A percentile compares a stretch with the other conserved stretches of the same genome.
Evolutionary conservation across 2,113 vertebrate species (phyloP).

Genomic region (Ceratotherium simum): DNA sequence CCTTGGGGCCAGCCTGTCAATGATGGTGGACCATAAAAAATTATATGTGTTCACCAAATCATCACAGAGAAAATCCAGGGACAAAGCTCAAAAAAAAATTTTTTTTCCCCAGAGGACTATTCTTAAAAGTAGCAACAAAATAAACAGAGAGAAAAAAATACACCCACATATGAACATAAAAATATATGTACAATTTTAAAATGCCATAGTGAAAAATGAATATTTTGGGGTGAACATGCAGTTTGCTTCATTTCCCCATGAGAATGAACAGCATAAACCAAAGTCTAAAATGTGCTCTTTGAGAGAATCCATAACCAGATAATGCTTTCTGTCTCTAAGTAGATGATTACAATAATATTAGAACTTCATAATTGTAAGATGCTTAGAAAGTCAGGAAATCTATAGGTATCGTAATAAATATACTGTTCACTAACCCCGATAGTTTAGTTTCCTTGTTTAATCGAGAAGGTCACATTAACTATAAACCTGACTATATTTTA

Average conservation of each 20-base stretch:
- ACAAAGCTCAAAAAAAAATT: not conserved
- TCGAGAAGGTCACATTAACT: not conserved
- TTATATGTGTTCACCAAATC: constrained; percentile 57
- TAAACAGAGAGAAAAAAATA: not conserved
- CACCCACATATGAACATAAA: not conserved
- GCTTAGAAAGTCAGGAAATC: not conserved
- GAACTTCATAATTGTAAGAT: not conserved
- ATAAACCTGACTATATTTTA: not conserved
- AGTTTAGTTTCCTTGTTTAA: not conserved
- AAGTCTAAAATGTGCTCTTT: not conserved
- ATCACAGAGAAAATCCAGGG: constrained; percentile 38
- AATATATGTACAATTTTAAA: not conserved
- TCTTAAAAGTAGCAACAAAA: constrained; percentile 45
- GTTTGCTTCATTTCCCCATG: not conserved
- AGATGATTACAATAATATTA: not conserved
- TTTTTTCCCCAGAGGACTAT: constrained; percentile 26
- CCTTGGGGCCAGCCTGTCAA: constrained; percentile 72
- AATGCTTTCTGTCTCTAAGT: not conserved
- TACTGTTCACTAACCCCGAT: not conserved
- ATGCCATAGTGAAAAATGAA: not conserved
- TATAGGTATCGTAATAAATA: not conserved
- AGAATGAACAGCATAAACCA: not conserved
- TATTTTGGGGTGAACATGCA: not conserved
- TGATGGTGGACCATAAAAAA: constrained; percentile 72
- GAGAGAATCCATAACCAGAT: not conserved